Base-by-base conservation (phyloP, 1,140 invertebrate genomes). In the Hetaerina americana region DNA sequence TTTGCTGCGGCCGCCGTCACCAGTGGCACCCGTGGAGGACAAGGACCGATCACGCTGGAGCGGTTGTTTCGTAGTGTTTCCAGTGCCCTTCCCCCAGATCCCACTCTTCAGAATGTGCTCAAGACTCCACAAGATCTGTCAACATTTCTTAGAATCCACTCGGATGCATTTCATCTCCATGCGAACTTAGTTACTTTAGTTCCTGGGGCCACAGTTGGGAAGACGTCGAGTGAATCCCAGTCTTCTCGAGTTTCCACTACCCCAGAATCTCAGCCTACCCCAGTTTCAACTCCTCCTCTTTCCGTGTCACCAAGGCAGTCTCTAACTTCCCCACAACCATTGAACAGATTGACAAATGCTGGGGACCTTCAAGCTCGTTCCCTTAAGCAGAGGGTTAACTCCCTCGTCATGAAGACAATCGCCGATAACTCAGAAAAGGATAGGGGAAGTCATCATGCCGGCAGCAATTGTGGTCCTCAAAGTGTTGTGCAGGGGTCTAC, bases 401-500 rank as follows among this genome's bases (percentile, higher is more conserved):
- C 87, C 70, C 85, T 95, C 76, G 89, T 96, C 0, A 89, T 94
- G 79, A 93, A 94, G 78, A 94, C 92, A 49, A 81, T 96, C 40
- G 93, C 93, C 26, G 92, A 96, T 76, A 96, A 96, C 79, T 90
- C 92, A 72, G 92, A 94, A 66, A 87, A 90, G 77, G 93, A 95
- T 79, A 72, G 49, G 18, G 18, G 71, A 66, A 26, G 70, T 66
- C 28, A 40, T 73, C 26, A 57, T 27, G 26, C 27, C 12, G 24
- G 70, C 26, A 28, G 25, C 27, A n/a, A n/a, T n/a, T n/a, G n/a
- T n/a, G 25, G 25, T 22, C 70, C 24, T 68, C 70, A 18, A 66
- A 69, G 1, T 70, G 57, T 66, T 57, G 15, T 57, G 40, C 40
- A 57, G 22, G 40, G 40, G 10, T 18, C 40, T 57, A 12, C 15